phyloP scores from a whole-genome alignment of 2,113 vertebrate genomes.

The Sisor rabdophorus region DNA sequence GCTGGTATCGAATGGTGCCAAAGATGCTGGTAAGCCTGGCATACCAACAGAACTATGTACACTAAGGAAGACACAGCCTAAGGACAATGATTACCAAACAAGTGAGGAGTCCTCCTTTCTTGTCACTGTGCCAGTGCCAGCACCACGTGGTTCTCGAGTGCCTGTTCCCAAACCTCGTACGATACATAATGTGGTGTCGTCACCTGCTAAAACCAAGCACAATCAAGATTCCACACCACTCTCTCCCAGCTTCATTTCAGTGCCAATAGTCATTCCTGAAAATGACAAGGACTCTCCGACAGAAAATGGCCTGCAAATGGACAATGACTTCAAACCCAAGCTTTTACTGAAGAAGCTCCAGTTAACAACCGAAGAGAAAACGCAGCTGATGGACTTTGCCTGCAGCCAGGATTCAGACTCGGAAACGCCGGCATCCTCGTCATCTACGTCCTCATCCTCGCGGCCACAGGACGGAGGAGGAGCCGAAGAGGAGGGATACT shows the following conservation, averaged over 20 bases:
- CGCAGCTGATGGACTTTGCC: slow-evolving; percentile 73
- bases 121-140: slow-evolving; percentile 57
- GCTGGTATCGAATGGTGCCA: background rate
- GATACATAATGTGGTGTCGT: slow-evolving; percentile 39
- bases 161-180: slow-evolving; percentile 65
- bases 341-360: slow-evolving; percentile 64
- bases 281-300: background rate
- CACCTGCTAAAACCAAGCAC: background rate
- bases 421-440: slow-evolving; percentile 61
- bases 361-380: slow-evolving; percentile 70
- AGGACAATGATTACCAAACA: slow-evolving; percentile 19
- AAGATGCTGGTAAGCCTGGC: background rate
- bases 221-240: background rate
- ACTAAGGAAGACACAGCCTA: slow-evolving; percentile 3
- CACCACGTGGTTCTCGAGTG: slow-evolving; percentile 56
- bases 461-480: slow-evolving; percentile 55
- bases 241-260: background rate
- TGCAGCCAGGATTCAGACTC: slow-evolving; percentile 70
- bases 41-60: slow-evolving; percentile 7
- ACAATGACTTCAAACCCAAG: slow-evolving; percentile 56
- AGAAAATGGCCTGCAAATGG: slow-evolving; percentile 8
- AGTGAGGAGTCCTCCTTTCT: background rate
- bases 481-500: slow-evolving; percentile 64
- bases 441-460: slow-evolving; percentile 66
- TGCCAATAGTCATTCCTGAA: background rate